Percentiles rank a stretch among this genome's conserved stretches.
Conservation (phyloP, 2,797 vertebrate genomes). For the Hozukius guyotensis region DNA sequence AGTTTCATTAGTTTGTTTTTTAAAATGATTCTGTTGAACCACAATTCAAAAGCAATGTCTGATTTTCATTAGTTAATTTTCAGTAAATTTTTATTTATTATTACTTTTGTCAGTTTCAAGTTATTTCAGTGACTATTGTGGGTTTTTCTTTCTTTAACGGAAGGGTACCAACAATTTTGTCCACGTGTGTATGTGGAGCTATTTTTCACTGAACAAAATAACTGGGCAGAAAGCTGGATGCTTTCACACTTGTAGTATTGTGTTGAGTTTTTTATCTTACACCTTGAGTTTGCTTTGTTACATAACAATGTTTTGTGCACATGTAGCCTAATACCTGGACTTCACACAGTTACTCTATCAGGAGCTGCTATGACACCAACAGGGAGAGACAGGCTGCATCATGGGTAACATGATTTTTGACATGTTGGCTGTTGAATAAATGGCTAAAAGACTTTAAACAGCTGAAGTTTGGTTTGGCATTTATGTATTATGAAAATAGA, state of each 20-base stretch:
- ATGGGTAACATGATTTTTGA: not conserved
- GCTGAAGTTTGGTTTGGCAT: not conserved
- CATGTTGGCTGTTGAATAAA: not conserved
- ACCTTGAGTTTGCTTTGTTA: constrained; percentile 21
- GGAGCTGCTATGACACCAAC: not conserved
- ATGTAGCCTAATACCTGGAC: not conserved
- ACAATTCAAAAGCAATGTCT: too few relatives aligned
- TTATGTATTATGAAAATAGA: not conserved
- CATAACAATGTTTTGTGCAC: constrained; percentile 5
- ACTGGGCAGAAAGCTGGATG: not conserved
- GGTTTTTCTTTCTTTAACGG: too few relatives aligned
- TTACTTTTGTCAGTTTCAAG: too few relatives aligned
- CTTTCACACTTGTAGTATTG: constrained; percentile 3
- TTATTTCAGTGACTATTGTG: too few relatives aligned
- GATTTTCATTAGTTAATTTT: too few relatives aligned
- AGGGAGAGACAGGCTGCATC: not conserved
- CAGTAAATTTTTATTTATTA: too few relatives aligned
- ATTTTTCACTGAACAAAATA: not conserved
- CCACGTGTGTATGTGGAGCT: too few relatives aligned
- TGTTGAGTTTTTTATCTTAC: not conserved
- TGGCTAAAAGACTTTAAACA: not conserved
- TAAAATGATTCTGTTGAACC: too few relatives aligned
- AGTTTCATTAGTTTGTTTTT: too few relatives aligned
- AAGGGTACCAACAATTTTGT: too few relatives aligned
- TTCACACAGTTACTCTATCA: constrained; percentile 10